Evolutionary conservation across 2,888 invertebrate genomes (phyloP), one percentile per base, ranked within the genome.

Genomic region (Steinernema carpocapsae): DNA sequence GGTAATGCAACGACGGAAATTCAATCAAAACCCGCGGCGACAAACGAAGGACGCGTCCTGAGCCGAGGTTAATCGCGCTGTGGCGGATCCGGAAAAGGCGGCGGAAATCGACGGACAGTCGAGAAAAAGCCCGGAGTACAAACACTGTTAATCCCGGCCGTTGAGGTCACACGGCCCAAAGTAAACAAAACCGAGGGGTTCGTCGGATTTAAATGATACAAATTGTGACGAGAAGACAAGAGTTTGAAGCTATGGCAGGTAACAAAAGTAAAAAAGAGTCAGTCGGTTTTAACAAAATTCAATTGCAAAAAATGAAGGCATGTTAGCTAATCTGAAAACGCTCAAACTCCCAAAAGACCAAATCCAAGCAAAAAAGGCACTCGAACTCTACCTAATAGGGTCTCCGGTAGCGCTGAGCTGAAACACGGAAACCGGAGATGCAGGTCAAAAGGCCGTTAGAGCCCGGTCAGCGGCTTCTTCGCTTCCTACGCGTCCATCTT

Each of bases 11-110:
- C 64, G 29, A 14, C 64, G 32, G 64, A 64, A 64, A 64, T 64
- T 32, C 64, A 64, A 64, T 64, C 64, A 64, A 64, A 64, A 32
- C 19, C 64, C 64, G 64, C 64, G 37, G 37, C 37, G 64, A 64
- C 64, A 64, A 64, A 32, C 32, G 64, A 26, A 64, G 64, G 32
- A 19, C 64, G 64, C 64, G 56, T 56, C 56, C 24, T 56, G 64
- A 64, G 64, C 24, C 22, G 64, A 64, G 64, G 64, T 64, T 64
- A 64, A 64, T 64, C 64, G 64, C 48, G 48, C 48, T 19, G 48
- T 14, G 17, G n/a, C 48, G 48, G 48, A 48, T 37, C 37, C 37
- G 37, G 37, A 48, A 48, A 19, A 48, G 19, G 19, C 17, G 48
- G 48, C 32, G 32, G 32, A 64, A 26, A 32, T 6, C 24, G 56